Conservation (phyloP, 2,113 vertebrate genomes). For the Neolamprologus caudopunctatus region DNA sequence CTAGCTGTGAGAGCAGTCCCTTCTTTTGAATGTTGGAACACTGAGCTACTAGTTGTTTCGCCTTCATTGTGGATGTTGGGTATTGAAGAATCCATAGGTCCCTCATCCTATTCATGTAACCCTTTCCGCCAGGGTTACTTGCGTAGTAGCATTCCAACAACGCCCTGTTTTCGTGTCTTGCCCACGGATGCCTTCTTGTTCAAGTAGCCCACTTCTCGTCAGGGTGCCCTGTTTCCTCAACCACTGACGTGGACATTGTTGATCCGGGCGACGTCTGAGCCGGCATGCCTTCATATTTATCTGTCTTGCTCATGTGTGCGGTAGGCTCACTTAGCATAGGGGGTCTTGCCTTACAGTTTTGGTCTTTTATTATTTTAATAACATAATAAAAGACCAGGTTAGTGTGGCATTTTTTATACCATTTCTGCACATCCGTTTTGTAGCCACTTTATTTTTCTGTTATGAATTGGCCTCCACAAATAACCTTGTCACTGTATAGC, state of each 20-base stretch:
- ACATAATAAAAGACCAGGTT: neutral
- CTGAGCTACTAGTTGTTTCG: neutral
- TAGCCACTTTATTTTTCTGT: conserved; percentile 14
- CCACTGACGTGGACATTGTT: neutral
- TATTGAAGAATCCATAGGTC: neutral
- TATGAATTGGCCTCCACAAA: conserved; percentile 18
- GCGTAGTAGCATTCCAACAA: neutral
- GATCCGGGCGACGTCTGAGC: neutral
- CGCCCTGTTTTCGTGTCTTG: neutral
- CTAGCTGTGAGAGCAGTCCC: neutral
- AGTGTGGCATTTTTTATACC: neutral
- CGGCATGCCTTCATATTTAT: neutral
- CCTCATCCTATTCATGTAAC: neutral
- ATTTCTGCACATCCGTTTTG: conserved; percentile 1
- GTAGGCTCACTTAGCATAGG: neutral
- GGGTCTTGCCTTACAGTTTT: neutral
- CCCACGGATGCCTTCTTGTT: neutral
- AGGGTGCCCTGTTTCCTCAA: neutral
- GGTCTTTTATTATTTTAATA: neutral
- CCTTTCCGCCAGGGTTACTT: neutral
- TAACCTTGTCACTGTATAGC: conserved; percentile 41
- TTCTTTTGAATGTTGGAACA: neutral
- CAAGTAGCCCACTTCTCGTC: neutral
- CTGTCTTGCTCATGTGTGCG: neutral
- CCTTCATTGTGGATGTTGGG: fast-evolving